Evolutionary conservation across 2,797 vertebrate genomes (phyloP).

Genomic region (Leptatherina wallacei): DNA sequence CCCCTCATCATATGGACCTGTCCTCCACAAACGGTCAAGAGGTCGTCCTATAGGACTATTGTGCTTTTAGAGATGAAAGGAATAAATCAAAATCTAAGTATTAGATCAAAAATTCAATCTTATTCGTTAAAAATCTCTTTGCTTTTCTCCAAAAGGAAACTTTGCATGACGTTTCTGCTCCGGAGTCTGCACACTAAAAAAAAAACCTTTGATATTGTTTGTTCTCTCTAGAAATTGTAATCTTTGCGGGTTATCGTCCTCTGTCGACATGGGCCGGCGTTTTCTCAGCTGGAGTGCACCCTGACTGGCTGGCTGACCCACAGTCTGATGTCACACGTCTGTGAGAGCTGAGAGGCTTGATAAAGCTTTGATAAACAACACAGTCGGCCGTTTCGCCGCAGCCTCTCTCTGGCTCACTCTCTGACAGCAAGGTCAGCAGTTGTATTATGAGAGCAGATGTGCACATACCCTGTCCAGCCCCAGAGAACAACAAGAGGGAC

Average conservation of each 20-base stretch:
- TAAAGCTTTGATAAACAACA: conserved; percentile 80
- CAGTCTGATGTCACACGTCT: conserved; percentile 67
- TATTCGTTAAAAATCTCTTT: conserved; percentile 16
- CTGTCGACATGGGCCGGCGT: conserved; percentile 25
- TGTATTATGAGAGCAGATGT: conserved; percentile 83
- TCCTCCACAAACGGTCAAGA: conserved; percentile 61
- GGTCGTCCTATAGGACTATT: conserved; percentile 60
- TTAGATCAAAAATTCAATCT: conserved; percentile 29
- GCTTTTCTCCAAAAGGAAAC: conserved; percentile 1
- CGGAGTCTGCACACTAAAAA: not conserved
- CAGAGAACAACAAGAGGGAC: conserved; percentile 78
- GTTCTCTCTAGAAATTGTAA: conserved; percentile 26
- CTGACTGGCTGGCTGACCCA: conserved; percentile 51
- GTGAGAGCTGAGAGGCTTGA: conserved; percentile 66
- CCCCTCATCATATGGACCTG: conserved; percentile 41
- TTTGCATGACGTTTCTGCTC: not conserved
- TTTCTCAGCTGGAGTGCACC: conserved; percentile 40
- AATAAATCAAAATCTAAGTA: conserved; percentile 54
- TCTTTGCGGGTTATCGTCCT: conserved; percentile 51
- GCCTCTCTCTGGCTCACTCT: conserved; percentile 67
- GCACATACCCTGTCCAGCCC: conserved; percentile 71
- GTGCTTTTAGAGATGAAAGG: conserved; percentile 46
- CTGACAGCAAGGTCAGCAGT: conserved; percentile 84
- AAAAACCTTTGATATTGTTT: conserved; percentile 13
- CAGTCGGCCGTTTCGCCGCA: conserved; percentile 61